phyloP scores from a whole-genome alignment of 37 sponge, comb jelly and placozoan genomes.

The Bolinopsis microptera region DNA sequence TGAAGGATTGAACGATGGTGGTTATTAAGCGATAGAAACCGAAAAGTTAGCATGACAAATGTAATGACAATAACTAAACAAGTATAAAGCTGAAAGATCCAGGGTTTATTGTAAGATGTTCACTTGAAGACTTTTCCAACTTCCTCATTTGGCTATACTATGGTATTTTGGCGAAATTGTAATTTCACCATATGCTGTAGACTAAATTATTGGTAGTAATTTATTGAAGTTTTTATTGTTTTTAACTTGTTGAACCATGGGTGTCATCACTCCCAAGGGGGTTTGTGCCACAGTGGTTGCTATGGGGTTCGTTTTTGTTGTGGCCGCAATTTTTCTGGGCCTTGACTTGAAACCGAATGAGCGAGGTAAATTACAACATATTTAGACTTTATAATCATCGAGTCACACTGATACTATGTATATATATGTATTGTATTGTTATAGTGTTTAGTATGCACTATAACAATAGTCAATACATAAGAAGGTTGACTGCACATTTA shows the following conservation, averaged over 20 bases:
- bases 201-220: no score
- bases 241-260: not conserved
- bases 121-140: not conserved
- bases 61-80: no score
- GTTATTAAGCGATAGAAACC: no score
- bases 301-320: not conserved
- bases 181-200: not conserved
- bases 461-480: no score
- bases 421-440: no score
- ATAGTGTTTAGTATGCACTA: no score
- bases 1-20: no score
- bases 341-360: conserved; percentile 10
- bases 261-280: conserved; percentile 7
- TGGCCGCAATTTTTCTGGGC: conserved; percentile 7
- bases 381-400: not conserved
- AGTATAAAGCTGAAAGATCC: not conserved
- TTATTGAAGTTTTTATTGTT: not conserved
- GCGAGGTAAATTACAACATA: not conserved
- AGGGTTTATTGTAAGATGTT: not conserved
- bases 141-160: not conserved
- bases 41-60: no score
- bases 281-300: conserved; percentile 5
- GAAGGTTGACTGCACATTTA: no score
- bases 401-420: not conserved
- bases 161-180: not conserved